phyloP scores from a whole-genome alignment of 2,113 vertebrate species.

The Apaloderma vittatum region DNA sequence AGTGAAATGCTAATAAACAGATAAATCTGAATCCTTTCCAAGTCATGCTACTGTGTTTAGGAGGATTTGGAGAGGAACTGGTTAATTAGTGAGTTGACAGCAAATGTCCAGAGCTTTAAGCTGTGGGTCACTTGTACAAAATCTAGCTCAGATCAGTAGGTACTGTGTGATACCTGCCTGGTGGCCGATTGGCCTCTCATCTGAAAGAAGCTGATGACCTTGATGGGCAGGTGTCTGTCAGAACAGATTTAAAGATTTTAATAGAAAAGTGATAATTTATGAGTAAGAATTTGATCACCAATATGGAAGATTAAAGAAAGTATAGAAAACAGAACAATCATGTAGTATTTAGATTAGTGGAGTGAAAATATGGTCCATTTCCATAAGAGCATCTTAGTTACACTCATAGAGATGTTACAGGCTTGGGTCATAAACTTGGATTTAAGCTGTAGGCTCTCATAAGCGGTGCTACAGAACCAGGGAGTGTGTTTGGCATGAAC shows the following conservation, averaged over 20 bases:
- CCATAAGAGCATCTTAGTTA: not conserved
- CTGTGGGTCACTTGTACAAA: not conserved
- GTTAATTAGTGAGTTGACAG: not conserved
- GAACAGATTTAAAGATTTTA: not conserved
- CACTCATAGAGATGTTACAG: not conserved
- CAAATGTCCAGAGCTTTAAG: not conserved
- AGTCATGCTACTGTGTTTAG: slow-evolving; percentile 29
- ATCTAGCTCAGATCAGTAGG: not conserved
- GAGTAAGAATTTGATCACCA: not conserved
- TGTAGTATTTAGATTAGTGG: not conserved
- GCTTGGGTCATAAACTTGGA: not conserved
- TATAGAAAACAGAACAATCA: not conserved
- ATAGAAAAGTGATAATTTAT: not conserved
- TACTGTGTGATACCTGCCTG: not conserved
- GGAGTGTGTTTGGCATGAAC: not conserved
- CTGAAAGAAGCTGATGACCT: not conserved
- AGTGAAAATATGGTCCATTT: not conserved
- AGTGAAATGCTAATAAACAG: slow-evolving; percentile 65
- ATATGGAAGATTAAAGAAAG: not conserved
- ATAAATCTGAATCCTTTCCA: slow-evolving; percentile 60
- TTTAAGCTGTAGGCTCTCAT: not conserved
- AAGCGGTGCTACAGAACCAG: not conserved
- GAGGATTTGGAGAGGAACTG: slow-evolving; percentile 13
- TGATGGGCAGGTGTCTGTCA: not conserved
- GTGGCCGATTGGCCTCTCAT: not conserved